Conservation (phyloP, 92 coral and sea anemone species). For the Galaxea fascicularis region DNA sequence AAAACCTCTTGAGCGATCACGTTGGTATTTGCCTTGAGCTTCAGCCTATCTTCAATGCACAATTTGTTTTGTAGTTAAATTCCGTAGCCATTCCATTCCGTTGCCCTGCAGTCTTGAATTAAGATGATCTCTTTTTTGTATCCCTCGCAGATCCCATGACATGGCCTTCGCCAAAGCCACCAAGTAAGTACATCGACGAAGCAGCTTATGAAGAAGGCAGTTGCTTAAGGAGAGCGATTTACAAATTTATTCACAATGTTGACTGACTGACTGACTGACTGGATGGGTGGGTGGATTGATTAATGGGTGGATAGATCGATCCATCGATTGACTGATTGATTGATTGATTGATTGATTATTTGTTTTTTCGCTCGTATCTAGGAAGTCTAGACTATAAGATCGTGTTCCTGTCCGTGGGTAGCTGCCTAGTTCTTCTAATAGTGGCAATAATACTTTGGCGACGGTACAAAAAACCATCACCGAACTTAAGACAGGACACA, state of each 20-base stretch:
- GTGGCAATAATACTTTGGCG: background rate
- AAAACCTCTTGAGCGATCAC: too few relatives aligned
- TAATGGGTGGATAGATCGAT: too few relatives aligned
- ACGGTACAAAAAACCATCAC: background rate
- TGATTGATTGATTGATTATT: too few relatives aligned
- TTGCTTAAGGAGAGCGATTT: background rate
- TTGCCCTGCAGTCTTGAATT: background rate
- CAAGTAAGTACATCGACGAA: background rate
- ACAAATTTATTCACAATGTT: background rate
- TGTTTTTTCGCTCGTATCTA: background rate
- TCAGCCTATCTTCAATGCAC: too few relatives aligned
- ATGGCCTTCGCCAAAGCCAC: background rate
- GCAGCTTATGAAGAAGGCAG: background rate
- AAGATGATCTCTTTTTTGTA: background rate
- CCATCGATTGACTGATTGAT: too few relatives aligned
- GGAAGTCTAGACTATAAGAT: background rate
- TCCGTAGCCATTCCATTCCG: too few relatives aligned
- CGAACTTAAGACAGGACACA: background rate
- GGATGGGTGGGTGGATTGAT: too few relatives aligned
- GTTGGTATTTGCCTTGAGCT: too few relatives aligned
- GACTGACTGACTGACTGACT: too few relatives aligned
- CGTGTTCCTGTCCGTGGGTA: conserved; percentile 16
- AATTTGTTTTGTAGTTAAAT: too few relatives aligned
- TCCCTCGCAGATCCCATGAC: background rate
- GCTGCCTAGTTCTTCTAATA: background rate